A percentile compares a stretch with the other conserved stretches of the same genome.
Evolutionary conservation across 1,140 invertebrate species (phyloP).

Genomic region (Ceratina calcarata): DNA sequence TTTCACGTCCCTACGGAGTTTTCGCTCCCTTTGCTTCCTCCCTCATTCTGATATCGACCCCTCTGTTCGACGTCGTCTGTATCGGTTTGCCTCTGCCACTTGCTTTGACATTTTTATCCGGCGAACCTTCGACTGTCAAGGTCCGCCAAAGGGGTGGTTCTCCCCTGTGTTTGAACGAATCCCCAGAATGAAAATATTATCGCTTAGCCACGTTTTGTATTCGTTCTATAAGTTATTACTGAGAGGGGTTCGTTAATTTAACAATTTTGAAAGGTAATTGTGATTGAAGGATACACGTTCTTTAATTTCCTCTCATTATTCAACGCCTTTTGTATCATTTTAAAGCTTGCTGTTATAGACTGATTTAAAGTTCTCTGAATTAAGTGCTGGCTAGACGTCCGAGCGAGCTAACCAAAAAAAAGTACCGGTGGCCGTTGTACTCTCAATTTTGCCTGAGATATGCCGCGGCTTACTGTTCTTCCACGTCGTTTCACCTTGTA

Average conservation of each 20-base stretch:
- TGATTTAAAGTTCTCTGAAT: conserved; percentile 6
- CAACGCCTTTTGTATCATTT: too few species aligned
- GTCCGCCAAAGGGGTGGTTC: not conserved
- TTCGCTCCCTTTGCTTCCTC: not conserved
- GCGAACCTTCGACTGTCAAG: not conserved
- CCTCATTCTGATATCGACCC: too few species aligned
- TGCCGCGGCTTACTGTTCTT: conserved; percentile 1
- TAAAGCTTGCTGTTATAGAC: not conserved
- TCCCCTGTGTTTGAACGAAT: not conserved
- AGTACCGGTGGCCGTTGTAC: not conserved
- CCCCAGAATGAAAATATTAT: not conserved
- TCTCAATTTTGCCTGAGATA: conserved; percentile 16
- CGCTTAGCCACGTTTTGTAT: not conserved
- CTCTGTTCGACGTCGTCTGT: not conserved
- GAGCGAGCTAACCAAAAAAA: not conserved
- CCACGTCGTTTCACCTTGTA: conserved; percentile 2
- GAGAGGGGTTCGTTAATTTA: not conserved
- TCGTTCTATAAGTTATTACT: not conserved
- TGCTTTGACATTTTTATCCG: conserved; percentile 14
- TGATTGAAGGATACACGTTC: not conserved
- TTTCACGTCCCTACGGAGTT: conserved; percentile 52
- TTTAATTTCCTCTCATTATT: not conserved
- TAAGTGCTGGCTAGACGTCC: not conserved
- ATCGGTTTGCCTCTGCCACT: not conserved
- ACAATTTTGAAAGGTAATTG: not conserved